Conservation (phyloP, 2,797 vertebrate species). For the Esox masquinongy region DNA sequence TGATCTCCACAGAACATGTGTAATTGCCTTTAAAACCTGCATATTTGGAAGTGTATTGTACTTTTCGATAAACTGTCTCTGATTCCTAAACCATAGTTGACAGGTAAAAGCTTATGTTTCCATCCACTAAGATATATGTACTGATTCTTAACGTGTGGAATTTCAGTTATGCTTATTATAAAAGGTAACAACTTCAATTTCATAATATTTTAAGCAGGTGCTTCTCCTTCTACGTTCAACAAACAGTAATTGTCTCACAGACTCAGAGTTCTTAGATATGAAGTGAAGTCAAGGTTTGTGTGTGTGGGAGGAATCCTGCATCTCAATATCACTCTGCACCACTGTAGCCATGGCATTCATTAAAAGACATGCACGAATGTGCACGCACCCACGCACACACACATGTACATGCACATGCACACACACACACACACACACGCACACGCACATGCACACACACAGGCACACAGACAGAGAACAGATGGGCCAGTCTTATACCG, state of each 20-base stretch:
- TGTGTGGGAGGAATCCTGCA: conserved; percentile 55
- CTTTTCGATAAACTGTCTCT: not conserved
- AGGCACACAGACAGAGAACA: conserved; percentile 5
- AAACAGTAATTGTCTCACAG: conserved; percentile 1
- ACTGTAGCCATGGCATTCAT: conserved; percentile 46
- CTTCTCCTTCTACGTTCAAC: conserved; percentile 18
- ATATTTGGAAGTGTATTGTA: not conserved
- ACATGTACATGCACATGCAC: no score
- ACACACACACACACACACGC: not conserved
- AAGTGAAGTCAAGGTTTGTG: conserved; percentile 6
- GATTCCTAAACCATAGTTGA: not conserved
- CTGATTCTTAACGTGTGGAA: conserved; percentile 12
- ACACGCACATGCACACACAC: no score
- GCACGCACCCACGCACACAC: not conserved
- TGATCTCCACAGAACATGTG: not conserved
- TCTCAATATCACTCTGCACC: conserved; percentile 48
- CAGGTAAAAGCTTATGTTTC: not conserved
- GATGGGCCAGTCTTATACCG: conserved; percentile 34
- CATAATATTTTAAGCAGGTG: conserved; percentile 41
- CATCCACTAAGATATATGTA: not conserved
- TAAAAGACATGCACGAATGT: conserved; percentile 25
- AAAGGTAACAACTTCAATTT: conserved; percentile 26
- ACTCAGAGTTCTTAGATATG: not conserved
- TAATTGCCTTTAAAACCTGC: not conserved
- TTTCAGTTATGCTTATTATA: conserved; percentile 25